phyloP scores from a whole-genome alignment of 2,797 vertebrate genomes.

The Nannoperca australis region DNA sequence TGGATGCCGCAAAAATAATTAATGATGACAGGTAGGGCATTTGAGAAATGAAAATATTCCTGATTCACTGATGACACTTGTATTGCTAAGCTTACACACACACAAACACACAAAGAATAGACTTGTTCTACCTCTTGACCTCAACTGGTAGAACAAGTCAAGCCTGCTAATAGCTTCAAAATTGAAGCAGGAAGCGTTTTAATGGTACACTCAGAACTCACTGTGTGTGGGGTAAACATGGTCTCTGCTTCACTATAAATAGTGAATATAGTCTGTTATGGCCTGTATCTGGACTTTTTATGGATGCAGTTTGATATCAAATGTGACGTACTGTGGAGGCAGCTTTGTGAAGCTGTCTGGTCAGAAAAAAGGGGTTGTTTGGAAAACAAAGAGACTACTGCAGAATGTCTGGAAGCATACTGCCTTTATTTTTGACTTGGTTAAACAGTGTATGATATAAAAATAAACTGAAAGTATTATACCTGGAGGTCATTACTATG shows the following conservation, averaged over 20 bases:
- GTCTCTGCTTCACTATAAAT: slow-evolving; percentile 66
- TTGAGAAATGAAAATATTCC: slow-evolving; percentile 36
- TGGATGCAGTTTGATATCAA: slow-evolving; percentile 40
- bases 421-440: background rate
- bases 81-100: slow-evolving; percentile 4
- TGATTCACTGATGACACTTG: slow-evolving; percentile 56
- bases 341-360: slow-evolving; percentile 31
- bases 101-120: slow-evolving; percentile 20
- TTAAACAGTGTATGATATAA: background rate
- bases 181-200: slow-evolving; percentile 63
- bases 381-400: slow-evolving; percentile 11
- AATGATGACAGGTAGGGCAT: slow-evolving; percentile 49
- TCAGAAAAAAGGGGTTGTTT: slow-evolving; percentile 4
- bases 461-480: background rate
- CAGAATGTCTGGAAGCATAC: background rate
- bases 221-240: slow-evolving; percentile 50
- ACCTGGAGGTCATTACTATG: background rate
- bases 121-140: slow-evolving; percentile 49
- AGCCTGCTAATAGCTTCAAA: slow-evolving; percentile 68
- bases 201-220: slow-evolving; percentile 64
- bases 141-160: slow-evolving; percentile 62
- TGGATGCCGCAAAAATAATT: slow-evolving; percentile 41
- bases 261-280: slow-evolving; percentile 48
- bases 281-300: slow-evolving; percentile 44
- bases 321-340: slow-evolving; percentile 37